A percentile compares a stretch with the other conserved stretches of the same genome.
Evolutionary conservation across 2,797 vertebrate species (phyloP).

Genomic region (Triplophysa yarkandensis): DNA sequence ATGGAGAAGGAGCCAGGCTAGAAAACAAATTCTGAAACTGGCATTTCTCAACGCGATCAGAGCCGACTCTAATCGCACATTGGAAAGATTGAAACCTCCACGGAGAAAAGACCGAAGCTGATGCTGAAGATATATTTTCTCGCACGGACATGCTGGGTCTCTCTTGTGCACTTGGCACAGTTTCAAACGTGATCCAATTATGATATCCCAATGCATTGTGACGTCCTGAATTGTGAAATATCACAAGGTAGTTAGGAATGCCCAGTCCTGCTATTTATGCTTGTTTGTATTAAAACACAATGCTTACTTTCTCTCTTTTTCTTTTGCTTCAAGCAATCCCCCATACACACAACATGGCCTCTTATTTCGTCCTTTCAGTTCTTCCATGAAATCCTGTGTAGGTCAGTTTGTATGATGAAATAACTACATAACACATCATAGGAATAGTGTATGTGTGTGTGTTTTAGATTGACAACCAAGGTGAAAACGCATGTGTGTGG

Average conservation of each 20-base stretch:
- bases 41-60: not conserved
- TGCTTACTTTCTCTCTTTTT: not conserved
- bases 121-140: not conserved
- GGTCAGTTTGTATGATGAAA: conserved; percentile 63
- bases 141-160: not conserved
- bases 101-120: not conserved
- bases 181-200: not conserved
- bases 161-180: not conserved
- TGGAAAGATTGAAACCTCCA: not conserved
- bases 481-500: conserved; percentile 17
- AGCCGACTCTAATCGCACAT: not conserved
- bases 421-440: conserved; percentile 55
- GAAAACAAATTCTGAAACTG: not conserved
- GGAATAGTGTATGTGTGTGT: conserved; percentile 22
- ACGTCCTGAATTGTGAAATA: not conserved
- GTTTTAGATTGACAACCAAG: conserved; percentile 54
- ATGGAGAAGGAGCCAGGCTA: not conserved
- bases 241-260: not conserved
- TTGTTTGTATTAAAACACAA: not conserved
- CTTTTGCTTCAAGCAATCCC: not conserved
- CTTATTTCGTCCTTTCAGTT: conserved; percentile 26
- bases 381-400: conserved; percentile 63
- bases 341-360: not conserved
- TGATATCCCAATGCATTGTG: not conserved
- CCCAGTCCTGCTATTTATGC: not conserved